phyloP scores from a whole-genome alignment of 1,140 invertebrate species.

The Diabrotica undecimpunctata region DNA sequence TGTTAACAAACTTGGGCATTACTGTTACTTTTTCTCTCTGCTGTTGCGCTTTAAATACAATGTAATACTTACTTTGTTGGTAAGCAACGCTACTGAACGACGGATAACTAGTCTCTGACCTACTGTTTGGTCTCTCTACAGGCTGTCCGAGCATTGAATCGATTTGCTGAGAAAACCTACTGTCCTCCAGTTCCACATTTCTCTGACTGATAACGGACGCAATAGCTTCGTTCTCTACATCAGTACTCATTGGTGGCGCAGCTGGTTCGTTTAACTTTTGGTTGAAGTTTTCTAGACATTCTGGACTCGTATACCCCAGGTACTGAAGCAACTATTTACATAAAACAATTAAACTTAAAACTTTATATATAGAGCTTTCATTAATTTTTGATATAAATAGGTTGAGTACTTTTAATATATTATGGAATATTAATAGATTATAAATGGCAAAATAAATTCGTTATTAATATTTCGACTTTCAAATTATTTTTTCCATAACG shows the following conservation, averaged over 20 bases:
- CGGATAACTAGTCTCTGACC: slow-evolving; percentile 6
- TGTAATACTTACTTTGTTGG: slow-evolving; percentile 11
- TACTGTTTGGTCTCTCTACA: slow-evolving; percentile 31
- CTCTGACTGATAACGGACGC: slow-evolving; percentile 77
- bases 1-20: too few species aligned
- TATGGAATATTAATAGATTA: too few species aligned
- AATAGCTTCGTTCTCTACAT: slow-evolving; percentile 78
- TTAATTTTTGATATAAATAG: too few species aligned
- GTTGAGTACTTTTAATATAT: too few species aligned
- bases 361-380: too few species aligned
- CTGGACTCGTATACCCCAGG: slow-evolving; percentile 87
- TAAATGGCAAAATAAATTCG: too few species aligned
- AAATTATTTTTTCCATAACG: too few species aligned
- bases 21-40: too few species aligned
- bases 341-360: too few species aligned
- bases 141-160: slow-evolving; percentile 40
- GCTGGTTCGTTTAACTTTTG: slow-evolving; percentile 69
- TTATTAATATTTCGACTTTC: too few species aligned
- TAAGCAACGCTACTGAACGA: slow-evolving; percentile 1
- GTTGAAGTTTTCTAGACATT: slow-evolving; percentile 73
- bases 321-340: slow-evolving; percentile 73
- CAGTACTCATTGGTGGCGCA: slow-evolving; percentile 61
- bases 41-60: not conserved
- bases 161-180: slow-evolving; percentile 32
- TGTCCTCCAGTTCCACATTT: slow-evolving; percentile 67